Percentiles rank a stretch among this genome's conserved stretches.
These are phyloP conservation scores for Probosciger aterrimus DNA, from an alignment of 2,113 vertebrate species.

Conservation along the genomic window DNA sequence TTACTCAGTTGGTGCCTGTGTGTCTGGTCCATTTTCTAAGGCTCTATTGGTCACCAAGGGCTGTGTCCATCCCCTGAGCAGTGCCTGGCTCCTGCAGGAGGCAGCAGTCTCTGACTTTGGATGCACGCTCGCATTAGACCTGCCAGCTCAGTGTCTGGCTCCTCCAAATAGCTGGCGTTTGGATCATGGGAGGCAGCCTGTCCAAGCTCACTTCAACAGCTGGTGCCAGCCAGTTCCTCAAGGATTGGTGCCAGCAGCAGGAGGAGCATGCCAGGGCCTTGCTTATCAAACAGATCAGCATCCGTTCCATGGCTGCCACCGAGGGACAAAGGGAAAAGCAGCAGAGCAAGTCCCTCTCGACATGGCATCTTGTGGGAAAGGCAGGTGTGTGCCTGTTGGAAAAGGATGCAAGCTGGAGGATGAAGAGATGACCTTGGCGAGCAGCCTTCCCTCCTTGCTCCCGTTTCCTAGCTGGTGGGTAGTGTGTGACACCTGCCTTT, in stretches of 20 bases:
- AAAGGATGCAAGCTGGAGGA: background rate
- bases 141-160: slow-evolving; percentile 30
- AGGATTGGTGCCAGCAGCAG: slow-evolving; percentile 10
- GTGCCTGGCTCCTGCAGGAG: background rate
- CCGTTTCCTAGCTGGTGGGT: background rate
- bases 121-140: background rate
- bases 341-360: background rate
- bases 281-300: background rate
- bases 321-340: background rate
- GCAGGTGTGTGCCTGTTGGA: accelerated
- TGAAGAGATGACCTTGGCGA: background rate
- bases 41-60: background rate
- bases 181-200: background rate
- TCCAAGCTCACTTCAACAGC: slow-evolving; percentile 17
- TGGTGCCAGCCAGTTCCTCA: slow-evolving; percentile 27
- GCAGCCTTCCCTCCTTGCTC: background rate
- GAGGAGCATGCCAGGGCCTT: background rate
- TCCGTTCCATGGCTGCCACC: background rate
- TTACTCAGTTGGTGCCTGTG: background rate
- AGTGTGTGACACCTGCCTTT: background rate
- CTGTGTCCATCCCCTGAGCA: background rate
- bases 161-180: background rate
- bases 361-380: background rate
- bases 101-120: background rate
- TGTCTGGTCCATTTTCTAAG: background rate